phyloP scores from a whole-genome alignment of 2,888 invertebrate genomes.

The Apamea sordens region DNA sequence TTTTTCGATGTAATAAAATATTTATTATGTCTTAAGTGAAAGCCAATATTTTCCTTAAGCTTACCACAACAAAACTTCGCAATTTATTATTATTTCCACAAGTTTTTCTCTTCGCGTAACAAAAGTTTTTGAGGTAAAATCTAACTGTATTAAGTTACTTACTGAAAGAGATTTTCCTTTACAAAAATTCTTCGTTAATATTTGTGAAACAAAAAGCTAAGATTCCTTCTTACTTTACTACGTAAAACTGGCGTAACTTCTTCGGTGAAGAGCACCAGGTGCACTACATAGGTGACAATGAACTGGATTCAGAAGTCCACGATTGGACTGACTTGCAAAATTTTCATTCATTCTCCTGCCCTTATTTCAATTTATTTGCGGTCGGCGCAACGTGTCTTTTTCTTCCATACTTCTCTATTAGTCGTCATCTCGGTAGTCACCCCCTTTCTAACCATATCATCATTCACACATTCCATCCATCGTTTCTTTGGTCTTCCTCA shows the following conservation, averaged over 20 bases:
- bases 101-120: not conserved
- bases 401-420: no score
- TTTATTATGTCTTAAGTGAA: not conserved
- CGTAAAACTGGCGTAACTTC: slow-evolving; percentile 14
- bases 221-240: slow-evolving; percentile 15
- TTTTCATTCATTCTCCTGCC: no score
- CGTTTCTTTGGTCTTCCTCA: no score
- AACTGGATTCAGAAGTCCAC: not conserved
- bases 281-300: not conserved
- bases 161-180: slow-evolving; percentile 33
- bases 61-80: not conserved
- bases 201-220: slow-evolving; percentile 27
- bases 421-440: no score
- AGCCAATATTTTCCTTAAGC: slow-evolving; percentile 2
- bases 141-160: slow-evolving; percentile 32
- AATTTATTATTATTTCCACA: slow-evolving; percentile 20
- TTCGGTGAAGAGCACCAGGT: slow-evolving; percentile 27
- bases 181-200: slow-evolving; percentile 33
- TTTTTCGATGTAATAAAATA: not conserved
- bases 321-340: not conserved
- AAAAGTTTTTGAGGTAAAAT: slow-evolving; percentile 26
- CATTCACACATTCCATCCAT: no score
- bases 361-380: no score
- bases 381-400: no score
- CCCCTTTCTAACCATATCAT: no score